Base-by-base conservation (phyloP, 2,797 vertebrate species). In the Geotrypetes seraphini region DNA sequence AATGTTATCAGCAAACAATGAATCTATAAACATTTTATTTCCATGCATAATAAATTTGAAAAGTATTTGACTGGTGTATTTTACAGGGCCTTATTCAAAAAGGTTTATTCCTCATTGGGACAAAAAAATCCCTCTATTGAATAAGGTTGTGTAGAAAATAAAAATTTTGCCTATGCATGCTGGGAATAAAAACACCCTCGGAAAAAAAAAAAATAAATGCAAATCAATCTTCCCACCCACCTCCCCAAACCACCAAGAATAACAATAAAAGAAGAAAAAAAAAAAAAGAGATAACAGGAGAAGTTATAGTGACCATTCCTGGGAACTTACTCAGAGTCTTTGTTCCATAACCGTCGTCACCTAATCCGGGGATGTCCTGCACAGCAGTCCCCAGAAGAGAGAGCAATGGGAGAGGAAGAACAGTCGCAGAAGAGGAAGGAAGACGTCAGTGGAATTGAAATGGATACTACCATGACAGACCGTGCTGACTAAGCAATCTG, bases 291-390 rank as follows among this genome's bases (percentile, higher is more conserved):
- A 36, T 31, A 66, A 76, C 66, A 64, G 53, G 55, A 58, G 63
- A 71, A 59, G 69, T 83, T 76, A 73, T 59, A 84, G 81, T 76
- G 84, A 81, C 73, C 82, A 87, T 86, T 91, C 81, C 85, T 84
- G 69, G 86, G 78, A 83, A 98, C 95, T 98, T 97, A 98, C 95
- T 93, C 86, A 91, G 90, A 65, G 88, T 88, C 84, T 97, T 97
- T 89, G 95, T 95, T 84, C 92, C 92, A 92, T 95, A 98, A 87
- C 92, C 92, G 89, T 96, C 95, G 88, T 98, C 93, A 89, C 89
- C 88, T 87, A 96, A 84, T 79, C 90, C 93, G 79, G 91, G 87
- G 90, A 93, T 87, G 87, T 98, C 95, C 95, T 98, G 88, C 75
- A 85, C 49, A 77, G 83, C 74, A 85, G 77, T 90, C 85, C 87